These are phyloP conservation scores for Coluber constrictor DNA, from an alignment of 2,797 vertebrate genomes.

Conservation along the genomic window DNA sequence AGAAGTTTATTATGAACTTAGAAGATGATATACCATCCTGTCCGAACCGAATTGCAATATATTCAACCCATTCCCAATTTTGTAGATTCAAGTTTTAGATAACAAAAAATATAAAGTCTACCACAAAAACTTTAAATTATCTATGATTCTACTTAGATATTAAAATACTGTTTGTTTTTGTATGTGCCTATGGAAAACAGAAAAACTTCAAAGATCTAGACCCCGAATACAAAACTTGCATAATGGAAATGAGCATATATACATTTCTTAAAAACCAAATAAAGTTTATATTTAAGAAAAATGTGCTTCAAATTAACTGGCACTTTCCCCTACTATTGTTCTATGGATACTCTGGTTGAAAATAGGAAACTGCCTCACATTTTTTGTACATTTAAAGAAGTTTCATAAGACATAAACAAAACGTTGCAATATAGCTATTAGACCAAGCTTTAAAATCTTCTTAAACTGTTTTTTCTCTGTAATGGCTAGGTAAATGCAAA, in stretches of 20 bases:
- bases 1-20: background rate
- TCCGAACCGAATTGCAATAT: background rate
- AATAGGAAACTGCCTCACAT: background rate
- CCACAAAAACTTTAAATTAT: background rate
- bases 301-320: background rate
- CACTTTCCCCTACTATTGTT: background rate
- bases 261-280: background rate
- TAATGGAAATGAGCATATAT: background rate
- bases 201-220: background rate
- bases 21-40: background rate
- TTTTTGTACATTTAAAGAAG: background rate
- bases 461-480: background rate
- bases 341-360: background rate
- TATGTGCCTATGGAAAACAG: too few relatives aligned
- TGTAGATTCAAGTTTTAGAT: background rate
- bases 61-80: background rate
- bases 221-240: background rate
- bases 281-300: background rate
- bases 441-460: background rate
- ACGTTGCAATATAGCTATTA: background rate
- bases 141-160: background rate
- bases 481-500: background rate
- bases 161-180: background rate
- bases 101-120: background rate
- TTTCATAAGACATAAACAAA: background rate